A percentile compares a stretch with the other conserved stretches of the same genome.
Conservation (phyloP, 2,113 vertebrate genomes). For the Ammospiza nelsoni region DNA sequence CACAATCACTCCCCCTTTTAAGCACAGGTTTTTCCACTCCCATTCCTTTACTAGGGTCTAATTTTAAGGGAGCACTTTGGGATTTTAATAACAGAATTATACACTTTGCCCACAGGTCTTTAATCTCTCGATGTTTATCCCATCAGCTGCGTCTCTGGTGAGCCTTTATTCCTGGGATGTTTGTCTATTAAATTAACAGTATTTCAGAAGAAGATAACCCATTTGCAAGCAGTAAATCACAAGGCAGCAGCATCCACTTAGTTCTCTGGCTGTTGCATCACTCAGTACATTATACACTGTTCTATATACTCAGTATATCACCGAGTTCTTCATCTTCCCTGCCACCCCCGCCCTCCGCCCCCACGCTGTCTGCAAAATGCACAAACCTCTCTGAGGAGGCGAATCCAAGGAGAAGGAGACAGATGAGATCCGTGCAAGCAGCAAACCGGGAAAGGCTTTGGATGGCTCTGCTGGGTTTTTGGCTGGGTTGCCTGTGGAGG, state of each 20-base stretch:
- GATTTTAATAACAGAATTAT: constrained; percentile 72
- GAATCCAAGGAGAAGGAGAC: background rate
- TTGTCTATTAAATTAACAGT: constrained; percentile 81
- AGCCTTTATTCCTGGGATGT: constrained; percentile 75
- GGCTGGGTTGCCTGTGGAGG: background rate
- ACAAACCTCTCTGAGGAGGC: constrained; percentile 8
- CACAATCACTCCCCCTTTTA: constrained; percentile 57
- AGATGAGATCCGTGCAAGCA: background rate
- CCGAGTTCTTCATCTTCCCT: constrained; percentile 25
- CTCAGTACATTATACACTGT: constrained; percentile 47
- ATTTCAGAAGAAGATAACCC: constrained; percentile 68
- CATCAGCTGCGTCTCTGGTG: constrained; percentile 67
- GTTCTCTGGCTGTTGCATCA: constrained; percentile 55
- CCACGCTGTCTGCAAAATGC: constrained; percentile 55
- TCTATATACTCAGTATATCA: constrained; percentile 28
- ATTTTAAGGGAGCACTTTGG: constrained; percentile 62
- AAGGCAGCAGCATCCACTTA: constrained; percentile 55
- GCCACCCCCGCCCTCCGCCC: constrained; percentile 28
- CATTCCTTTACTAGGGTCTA: constrained; percentile 48
- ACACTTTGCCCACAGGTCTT: constrained; percentile 68
- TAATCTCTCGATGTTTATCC: constrained; percentile 74
- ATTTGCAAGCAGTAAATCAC: constrained; percentile 78
- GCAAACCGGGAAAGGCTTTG: background rate
- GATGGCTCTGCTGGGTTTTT: constrained; percentile 30
- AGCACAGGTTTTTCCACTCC: constrained; percentile 47